phyloP scores from a whole-genome alignment of 2,888 invertebrate species.

The Ashinkailepas kermadecensis region DNA sequence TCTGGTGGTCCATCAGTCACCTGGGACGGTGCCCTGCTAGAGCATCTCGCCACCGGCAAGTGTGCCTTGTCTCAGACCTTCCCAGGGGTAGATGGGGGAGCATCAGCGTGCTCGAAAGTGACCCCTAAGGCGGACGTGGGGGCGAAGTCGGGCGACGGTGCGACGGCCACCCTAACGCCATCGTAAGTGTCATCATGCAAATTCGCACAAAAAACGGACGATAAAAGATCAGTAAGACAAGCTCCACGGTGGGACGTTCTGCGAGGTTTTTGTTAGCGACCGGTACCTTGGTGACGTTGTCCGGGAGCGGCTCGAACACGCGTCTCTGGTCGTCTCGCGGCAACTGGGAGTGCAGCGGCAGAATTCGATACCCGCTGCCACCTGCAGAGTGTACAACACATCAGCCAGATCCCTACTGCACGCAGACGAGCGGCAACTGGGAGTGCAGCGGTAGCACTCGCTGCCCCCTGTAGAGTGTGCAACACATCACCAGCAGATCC shows the following conservation, averaged over 20 bases:
- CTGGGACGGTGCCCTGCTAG: constrained; percentile 10
- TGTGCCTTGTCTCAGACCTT: constrained; percentile 16
- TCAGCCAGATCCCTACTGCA: constrained; percentile 63
- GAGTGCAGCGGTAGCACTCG: constrained; percentile 90
- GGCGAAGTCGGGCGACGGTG: not conserved
- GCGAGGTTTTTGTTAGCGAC: no score
- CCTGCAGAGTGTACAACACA: constrained; percentile 41
- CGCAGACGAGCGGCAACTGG: constrained; percentile 91
- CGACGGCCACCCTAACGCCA: constrained; percentile 5
- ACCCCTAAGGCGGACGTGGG: constrained; percentile 18
- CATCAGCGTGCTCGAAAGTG: constrained; percentile 1
- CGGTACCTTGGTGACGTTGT: constrained; percentile 71
- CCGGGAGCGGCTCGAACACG: constrained; percentile 81
- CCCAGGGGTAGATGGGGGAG: not conserved
- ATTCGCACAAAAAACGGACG: no score
- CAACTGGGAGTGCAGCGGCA: constrained; percentile 96
- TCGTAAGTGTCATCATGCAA: not conserved
- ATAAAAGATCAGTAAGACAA: no score
- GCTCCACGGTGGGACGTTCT: no score
- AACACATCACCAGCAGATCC: no score
- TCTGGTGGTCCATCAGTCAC: not conserved
- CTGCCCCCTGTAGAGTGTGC: constrained; percentile 53
- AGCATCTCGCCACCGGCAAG: not conserved
- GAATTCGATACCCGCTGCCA: constrained; percentile 58
- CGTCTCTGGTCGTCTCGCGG: constrained; percentile 89